A percentile compares a stretch with the other conserved stretches of the same genome.
Evolutionary conservation across 2,888 invertebrate genomes (phyloP).

Genomic region (Spisula solida): DNA sequence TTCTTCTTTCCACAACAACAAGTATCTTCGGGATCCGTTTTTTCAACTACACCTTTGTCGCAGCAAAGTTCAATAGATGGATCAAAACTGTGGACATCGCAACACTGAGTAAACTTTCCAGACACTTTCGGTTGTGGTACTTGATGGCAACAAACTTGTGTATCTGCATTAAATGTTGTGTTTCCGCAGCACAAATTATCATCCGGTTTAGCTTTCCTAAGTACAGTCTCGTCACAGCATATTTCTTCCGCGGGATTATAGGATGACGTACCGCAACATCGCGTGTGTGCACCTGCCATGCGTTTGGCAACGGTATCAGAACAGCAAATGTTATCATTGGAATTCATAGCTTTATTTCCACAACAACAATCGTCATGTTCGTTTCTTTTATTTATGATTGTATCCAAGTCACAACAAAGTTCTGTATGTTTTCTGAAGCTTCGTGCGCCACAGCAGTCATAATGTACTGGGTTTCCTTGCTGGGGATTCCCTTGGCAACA

Average conservation of each 20-base stretch:
- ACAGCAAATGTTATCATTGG: conserved; percentile 55
- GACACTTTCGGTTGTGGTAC: conserved; percentile 41
- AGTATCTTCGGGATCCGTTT: conserved; percentile 38
- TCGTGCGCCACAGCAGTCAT: conserved; percentile 51
- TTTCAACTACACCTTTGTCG: conserved; percentile 40
- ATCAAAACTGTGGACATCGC: conserved; percentile 50
- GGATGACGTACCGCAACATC: conserved; percentile 44
- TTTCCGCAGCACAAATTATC: conserved; percentile 58
- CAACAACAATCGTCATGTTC: conserved; percentile 57
- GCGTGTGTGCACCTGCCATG: conserved; percentile 32
- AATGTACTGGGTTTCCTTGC: conserved; percentile 6
- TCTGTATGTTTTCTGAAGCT: conserved; percentile 36
- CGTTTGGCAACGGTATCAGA: conserved; percentile 33
- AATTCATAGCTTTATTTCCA: conserved; percentile 47
- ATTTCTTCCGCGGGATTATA: conserved; percentile 52
- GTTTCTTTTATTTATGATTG: conserved; percentile 40
- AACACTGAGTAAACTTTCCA: conserved; percentile 40
- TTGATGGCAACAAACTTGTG: conserved; percentile 47
- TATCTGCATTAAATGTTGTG: conserved; percentile 44
- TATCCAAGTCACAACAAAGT: conserved; percentile 58
- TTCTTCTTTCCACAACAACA: conserved; percentile 60
- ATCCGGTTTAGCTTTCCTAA: neutral
- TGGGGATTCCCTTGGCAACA: conserved; percentile 56
- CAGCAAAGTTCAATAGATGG: conserved; percentile 42
- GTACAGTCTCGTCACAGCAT: conserved; percentile 48